phyloP scores from a whole-genome alignment of 2,113 vertebrate species.

The Ivindomyrus marchei region DNA sequence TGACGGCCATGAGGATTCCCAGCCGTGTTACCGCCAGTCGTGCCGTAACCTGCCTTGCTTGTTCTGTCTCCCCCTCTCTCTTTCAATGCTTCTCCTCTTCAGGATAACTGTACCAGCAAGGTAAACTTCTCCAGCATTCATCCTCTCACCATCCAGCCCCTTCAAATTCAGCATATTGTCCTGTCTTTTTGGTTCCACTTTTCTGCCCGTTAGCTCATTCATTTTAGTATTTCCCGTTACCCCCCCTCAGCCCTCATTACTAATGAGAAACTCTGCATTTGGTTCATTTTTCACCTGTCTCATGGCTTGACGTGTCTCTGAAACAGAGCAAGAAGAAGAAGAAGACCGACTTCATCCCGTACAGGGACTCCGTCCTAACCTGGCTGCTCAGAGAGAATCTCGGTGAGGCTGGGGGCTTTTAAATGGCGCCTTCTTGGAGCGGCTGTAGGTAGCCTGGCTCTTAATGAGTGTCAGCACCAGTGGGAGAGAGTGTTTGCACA shows the following conservation, averaged over 20 bases:
- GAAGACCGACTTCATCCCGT: slow-evolving; percentile 96
- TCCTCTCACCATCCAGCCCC: slow-evolving; percentile 15
- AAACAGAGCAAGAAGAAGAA: slow-evolving; percentile 97
- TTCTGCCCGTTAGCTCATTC: not conserved
- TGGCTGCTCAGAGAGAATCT: slow-evolving; percentile 98
- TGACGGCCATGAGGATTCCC: slow-evolving; percentile 25
- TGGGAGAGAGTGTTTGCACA: not conserved
- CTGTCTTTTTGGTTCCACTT: not conserved
- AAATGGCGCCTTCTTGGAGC: not conserved
- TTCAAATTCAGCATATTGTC: not conserved
- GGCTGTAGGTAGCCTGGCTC: not conserved
- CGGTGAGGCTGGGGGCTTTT: slow-evolving; percentile 59
- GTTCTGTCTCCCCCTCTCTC: slow-evolving; percentile 53
- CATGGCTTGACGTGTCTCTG: slow-evolving; percentile 34
- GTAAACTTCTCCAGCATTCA: slow-evolving; percentile 62
- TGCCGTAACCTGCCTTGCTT: slow-evolving; percentile 49
- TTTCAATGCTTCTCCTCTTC: slow-evolving; percentile 63
- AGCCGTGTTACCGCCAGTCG: slow-evolving; percentile 31
- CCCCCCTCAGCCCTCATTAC: not conserved
- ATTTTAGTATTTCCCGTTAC: not conserved
- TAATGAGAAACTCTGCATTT: not conserved
- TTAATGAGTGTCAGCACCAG: not conserved
- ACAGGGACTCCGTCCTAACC: slow-evolving; percentile 93
- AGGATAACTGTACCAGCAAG: slow-evolving; percentile 99
- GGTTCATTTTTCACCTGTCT: not conserved